Evolutionary conservation across 2,888 invertebrate species (phyloP).

Genomic region (Sesia apiformis): DNA sequence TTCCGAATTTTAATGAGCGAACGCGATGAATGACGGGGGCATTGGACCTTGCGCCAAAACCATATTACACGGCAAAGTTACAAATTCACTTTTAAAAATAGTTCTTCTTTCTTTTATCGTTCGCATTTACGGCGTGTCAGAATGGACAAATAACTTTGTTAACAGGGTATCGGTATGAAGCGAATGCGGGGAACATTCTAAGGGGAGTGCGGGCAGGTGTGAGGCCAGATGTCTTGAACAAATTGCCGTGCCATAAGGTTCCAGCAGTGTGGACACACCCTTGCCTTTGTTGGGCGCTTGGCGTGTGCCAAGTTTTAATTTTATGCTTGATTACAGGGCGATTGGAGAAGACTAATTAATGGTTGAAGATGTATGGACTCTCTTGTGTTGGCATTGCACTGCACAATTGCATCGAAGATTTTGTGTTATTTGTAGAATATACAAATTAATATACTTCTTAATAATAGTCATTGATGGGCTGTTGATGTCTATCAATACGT

Average conservation of each 20-base stretch:
- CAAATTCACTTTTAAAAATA: background rate
- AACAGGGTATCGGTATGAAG: constrained; percentile 40
- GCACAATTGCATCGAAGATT: too few relatives aligned
- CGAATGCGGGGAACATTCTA: constrained; percentile 21
- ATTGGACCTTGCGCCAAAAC: constrained; percentile 61
- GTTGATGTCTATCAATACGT: too few relatives aligned
- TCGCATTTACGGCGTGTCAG: too few relatives aligned
- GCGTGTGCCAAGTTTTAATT: constrained; percentile 74
- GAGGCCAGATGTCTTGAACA: constrained; percentile 73
- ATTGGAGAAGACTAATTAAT: constrained; percentile 56
- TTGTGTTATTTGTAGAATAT: too few relatives aligned
- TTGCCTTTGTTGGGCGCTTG: constrained; percentile 52
- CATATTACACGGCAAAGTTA: constrained; percentile 35
- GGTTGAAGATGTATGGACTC: constrained; percentile 45
- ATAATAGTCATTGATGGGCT: too few relatives aligned
- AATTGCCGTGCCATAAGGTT: constrained; percentile 69
- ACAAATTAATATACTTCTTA: too few relatives aligned
- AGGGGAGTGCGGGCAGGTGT: constrained; percentile 61
- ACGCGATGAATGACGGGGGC: constrained; percentile 55
- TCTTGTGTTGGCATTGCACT: too few relatives aligned
- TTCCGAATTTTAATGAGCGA: constrained; percentile 65
- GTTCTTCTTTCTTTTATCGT: too few relatives aligned
- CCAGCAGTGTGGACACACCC: constrained; percentile 62
- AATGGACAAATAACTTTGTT: background rate
- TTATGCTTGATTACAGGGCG: constrained; percentile 68